Evolutionary conservation across 2,888 invertebrate species (phyloP).

Genomic region (Nebria salina): DNA sequence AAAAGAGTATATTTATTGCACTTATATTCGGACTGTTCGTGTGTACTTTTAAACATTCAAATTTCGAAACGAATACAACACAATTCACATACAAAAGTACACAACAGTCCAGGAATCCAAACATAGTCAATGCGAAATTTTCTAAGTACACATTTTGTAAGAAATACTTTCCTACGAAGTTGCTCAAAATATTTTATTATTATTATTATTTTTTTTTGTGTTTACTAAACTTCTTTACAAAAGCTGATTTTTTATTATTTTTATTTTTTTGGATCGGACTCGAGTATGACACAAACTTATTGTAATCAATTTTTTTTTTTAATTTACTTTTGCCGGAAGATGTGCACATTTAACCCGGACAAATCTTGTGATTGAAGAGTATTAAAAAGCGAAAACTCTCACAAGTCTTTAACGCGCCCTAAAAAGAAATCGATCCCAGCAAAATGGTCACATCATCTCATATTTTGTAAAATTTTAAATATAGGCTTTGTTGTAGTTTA

Average conservation of each 20-base stretch:
- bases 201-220: background rate
- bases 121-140: background rate
- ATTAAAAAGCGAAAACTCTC: constrained; percentile 14
- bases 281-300: constrained; percentile 54
- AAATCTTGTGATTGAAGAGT: background rate
- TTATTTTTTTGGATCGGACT: constrained; percentile 53
- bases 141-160: constrained; percentile 45
- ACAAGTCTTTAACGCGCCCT: constrained; percentile 4
- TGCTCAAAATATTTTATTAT: constrained; percentile 40
- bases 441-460: constrained; percentile 6
- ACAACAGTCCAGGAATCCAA: constrained; percentile 15
- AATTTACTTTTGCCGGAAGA: constrained; percentile 20
- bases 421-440: background rate
- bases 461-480: constrained; percentile 43
- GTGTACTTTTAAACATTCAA: background rate
- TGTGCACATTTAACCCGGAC: background rate
- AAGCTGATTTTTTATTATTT: constrained; percentile 39
- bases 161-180: constrained; percentile 42
- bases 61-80: constrained; percentile 9
- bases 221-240: constrained; percentile 46
- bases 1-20: constrained; percentile 34
- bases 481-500: constrained; percentile 45
- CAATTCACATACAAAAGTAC: constrained; percentile 25
- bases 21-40: constrained; percentile 29
- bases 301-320: constrained; percentile 46